Evolutionary conservation across 2,797 vertebrate species (phyloP).

Genomic region (Urocyon cinereoargenteus): DNA sequence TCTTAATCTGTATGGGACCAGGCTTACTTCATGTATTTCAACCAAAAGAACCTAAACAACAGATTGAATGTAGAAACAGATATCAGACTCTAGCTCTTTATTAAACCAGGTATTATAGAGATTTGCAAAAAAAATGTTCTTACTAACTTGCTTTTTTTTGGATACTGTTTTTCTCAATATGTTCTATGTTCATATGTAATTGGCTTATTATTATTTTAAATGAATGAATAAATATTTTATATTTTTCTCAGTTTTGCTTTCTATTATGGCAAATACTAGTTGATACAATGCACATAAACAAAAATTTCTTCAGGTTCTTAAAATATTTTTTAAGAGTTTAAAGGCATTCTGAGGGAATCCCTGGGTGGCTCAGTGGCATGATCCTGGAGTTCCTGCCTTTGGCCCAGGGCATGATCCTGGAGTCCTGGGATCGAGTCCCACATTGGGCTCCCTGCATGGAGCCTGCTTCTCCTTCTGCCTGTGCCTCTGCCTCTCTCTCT

Average conservation of each 20-base stretch:
- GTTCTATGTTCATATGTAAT: neutral
- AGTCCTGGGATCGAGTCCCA: too few species aligned
- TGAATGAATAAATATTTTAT: neutral
- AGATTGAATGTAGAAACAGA: neutral
- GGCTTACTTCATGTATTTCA: conserved; percentile 7
- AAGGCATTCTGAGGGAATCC: neutral
- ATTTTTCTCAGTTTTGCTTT: conserved; percentile 22
- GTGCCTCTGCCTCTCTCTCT: too few species aligned
- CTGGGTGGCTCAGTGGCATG: too few species aligned
- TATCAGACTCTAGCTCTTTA: neutral
- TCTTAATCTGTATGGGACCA: neutral
- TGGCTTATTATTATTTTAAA: conserved; percentile 7
- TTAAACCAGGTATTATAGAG: neutral
- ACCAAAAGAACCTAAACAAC: neutral
- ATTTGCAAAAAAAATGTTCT: neutral
- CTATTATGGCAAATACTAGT: neutral
- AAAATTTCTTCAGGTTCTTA: neutral
- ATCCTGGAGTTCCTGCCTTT: too few species aligned
- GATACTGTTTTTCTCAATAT: neutral
- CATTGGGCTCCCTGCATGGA: too few species aligned
- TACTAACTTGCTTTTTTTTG: neutral
- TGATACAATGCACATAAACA: neutral
- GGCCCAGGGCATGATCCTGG: too few species aligned
- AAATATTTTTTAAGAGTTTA: conserved; percentile 27
- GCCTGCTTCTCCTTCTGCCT: too few species aligned